Conservation (phyloP, 2,888 invertebrate species). For the Gastracanthus pulcherrimus region DNA sequence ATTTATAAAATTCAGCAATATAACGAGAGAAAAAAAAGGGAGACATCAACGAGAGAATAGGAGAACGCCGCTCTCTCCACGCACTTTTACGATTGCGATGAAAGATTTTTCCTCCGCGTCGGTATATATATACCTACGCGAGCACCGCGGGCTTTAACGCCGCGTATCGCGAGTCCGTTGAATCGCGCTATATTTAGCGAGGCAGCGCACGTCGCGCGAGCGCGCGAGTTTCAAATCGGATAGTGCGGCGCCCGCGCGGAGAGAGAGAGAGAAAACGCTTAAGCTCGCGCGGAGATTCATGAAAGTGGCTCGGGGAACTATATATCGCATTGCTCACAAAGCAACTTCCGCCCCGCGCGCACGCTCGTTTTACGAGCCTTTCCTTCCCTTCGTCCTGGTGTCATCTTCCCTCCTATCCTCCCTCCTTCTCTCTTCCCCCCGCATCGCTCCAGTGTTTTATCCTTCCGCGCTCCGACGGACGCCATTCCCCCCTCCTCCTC, state of each 20-base stretch:
- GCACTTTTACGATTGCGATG: slow-evolving; percentile 8
- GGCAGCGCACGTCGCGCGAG: slow-evolving; percentile 12
- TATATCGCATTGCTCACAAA: slow-evolving; percentile 54
- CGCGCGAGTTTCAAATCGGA: slow-evolving; percentile 40
- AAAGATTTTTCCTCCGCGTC: slow-evolving; percentile 10
- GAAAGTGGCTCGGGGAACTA: slow-evolving; percentile 50
- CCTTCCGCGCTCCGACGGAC: slow-evolving; percentile 44
- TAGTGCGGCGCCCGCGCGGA: not conserved
- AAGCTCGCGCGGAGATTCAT: slow-evolving; percentile 53
- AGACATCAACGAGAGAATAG: not conserved
- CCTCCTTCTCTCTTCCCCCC: slow-evolving; percentile 13
- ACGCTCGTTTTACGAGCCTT: slow-evolving; percentile 62
- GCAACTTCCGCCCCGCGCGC: slow-evolving; percentile 61
- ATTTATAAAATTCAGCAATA: slow-evolving; percentile 49
- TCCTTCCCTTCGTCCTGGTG: slow-evolving; percentile 58
- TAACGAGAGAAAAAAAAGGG: not conserved
- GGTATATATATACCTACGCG: not conserved
- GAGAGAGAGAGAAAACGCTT: slow-evolving; percentile 20
- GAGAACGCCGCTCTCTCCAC: slow-evolving; percentile 15
- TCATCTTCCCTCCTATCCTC: slow-evolving; percentile 48
- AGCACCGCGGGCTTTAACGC: no score
- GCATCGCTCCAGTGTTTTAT: slow-evolving; percentile 35
- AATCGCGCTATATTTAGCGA: slow-evolving; percentile 51
- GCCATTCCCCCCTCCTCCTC: slow-evolving; percentile 55
- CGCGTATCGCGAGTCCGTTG: not conserved